Evolutionary conservation across 2,797 vertebrate species (phyloP), one percentile per base, ranked within the genome.

Genomic region (Cephalopachus bancanus): DNA sequence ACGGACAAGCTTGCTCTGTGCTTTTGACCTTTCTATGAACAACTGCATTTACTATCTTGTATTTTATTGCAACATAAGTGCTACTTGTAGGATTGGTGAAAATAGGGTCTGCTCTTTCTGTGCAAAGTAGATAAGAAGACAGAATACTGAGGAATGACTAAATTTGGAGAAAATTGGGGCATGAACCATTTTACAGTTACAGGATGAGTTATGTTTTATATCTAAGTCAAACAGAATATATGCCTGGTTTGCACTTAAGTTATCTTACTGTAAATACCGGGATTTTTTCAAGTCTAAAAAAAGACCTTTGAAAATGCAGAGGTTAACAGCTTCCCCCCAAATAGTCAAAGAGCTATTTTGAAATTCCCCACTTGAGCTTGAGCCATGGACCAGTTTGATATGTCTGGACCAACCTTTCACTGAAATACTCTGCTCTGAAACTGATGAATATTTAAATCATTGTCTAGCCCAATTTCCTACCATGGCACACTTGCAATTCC

Each of bases 391-490:
- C 26, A 28, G 83, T 83, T 88, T 59, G 64, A 95, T 88, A 57
- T 33, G 60, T 28, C 74, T 93, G 71, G n/a, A 72, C 37, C 60
- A 62, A 72, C 79, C 78, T 97, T 92, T 89, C 24, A 44, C 37
- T 94, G 57, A 72, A 67, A 97, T 37, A 5, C 69, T 67, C 22
- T 24, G 80, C 65, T 96, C 30, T 97, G 93, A 97, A 97, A 97
- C 5, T 49, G 97, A 96, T 26, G 96, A 97, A 84, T 44, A 5
- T 64, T 97, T 96, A 81, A 78, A 20, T 19, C 44, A 95, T 3
- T 89, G 57, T 49, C 62, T 91, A 14, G 62, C 28, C 71, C 1
- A 20, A 15, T 3, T 33, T 24, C 28, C 78, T 95, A 55, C 30
- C 81, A 87, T 4, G 69, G 62, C 33, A 11, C 89, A 14, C 72